A percentile compares a stretch with the other conserved stretches of the same genome.
phyloP scores from a whole-genome alignment of 2,888 invertebrate genomes.

The Lissonota sp. region DNA sequence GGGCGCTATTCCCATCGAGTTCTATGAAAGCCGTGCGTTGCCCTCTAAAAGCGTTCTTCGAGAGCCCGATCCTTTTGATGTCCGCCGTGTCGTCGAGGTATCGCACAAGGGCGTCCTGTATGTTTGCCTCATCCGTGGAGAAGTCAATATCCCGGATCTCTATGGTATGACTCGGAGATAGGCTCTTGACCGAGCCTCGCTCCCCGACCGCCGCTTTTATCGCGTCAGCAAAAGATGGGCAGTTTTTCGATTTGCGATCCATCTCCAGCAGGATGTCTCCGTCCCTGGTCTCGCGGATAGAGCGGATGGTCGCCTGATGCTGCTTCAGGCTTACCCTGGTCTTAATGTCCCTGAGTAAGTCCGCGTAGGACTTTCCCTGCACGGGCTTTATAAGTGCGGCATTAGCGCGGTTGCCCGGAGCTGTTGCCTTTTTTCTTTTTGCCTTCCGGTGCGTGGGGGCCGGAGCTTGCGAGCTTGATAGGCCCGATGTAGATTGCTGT shows the following conservation, averaged over 20 bases:
- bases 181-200: constrained; percentile 15
- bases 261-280: constrained; percentile 46
- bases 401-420: background rate
- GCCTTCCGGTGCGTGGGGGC: constrained; percentile 5
- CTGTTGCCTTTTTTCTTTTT: constrained; percentile 20
- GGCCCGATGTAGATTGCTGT: background rate
- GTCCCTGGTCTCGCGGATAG: constrained; percentile 42
- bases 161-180: constrained; percentile 19
- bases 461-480: background rate
- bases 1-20: constrained; percentile 14
- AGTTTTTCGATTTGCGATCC: constrained; percentile 22
- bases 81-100: constrained; percentile 7
- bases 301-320: background rate
- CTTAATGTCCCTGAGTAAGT: constrained; percentile 42
- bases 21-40: constrained; percentile 23
- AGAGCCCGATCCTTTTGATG: constrained; percentile 38
- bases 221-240: constrained; percentile 36
- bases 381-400: constrained; percentile 41
- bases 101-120: constrained; percentile 3
- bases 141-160: constrained; percentile 42
- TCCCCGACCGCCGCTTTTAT: constrained; percentile 21
- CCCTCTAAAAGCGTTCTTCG: constrained; percentile 34
- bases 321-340: constrained; percentile 29
- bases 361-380: constrained; percentile 51
- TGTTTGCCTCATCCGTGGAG: background rate